phyloP scores from a whole-genome alignment of 1,140 invertebrate species.

The Bombyx mandarina region DNA sequence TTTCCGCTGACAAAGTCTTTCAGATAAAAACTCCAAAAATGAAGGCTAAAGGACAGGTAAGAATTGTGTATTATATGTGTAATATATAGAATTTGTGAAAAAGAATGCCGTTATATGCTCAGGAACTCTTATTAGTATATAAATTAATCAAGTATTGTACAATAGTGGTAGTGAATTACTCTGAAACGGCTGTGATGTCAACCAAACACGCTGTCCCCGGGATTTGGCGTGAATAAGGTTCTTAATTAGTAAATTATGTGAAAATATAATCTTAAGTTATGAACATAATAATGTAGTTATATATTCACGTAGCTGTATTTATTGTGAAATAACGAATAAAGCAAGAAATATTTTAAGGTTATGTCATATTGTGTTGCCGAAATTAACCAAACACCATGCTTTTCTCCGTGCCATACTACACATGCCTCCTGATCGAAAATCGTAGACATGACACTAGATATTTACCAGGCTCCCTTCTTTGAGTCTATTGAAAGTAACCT shows the following conservation, averaged over 20 bases:
- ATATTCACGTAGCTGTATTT: background rate
- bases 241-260: background rate
- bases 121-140: background rate
- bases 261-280: background rate
- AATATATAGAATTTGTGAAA: constrained; percentile 9
- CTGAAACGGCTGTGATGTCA: constrained; percentile 5
- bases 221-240: background rate
- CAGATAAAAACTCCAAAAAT: constrained; percentile 51
- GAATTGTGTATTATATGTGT: constrained; percentile 14
- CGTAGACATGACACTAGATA: too few species aligned
- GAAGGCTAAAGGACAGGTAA: constrained; percentile 69
- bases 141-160: constrained; percentile 3
- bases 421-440: too few species aligned
- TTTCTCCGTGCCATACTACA: too few species aligned
- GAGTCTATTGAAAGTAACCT: too few species aligned
- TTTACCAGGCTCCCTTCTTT: too few species aligned
- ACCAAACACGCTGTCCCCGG: constrained; percentile 20
- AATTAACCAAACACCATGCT: too few species aligned
- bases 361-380: constrained; percentile 40
- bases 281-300: too few species aligned
- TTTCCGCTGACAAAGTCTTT: constrained; percentile 59
- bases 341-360: constrained; percentile 34
- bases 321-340: background rate
- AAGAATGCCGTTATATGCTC: background rate
- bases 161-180: constrained; percentile 3